Conservation (phyloP, 1,140 invertebrate species). For the Drosophila varians region DNA sequence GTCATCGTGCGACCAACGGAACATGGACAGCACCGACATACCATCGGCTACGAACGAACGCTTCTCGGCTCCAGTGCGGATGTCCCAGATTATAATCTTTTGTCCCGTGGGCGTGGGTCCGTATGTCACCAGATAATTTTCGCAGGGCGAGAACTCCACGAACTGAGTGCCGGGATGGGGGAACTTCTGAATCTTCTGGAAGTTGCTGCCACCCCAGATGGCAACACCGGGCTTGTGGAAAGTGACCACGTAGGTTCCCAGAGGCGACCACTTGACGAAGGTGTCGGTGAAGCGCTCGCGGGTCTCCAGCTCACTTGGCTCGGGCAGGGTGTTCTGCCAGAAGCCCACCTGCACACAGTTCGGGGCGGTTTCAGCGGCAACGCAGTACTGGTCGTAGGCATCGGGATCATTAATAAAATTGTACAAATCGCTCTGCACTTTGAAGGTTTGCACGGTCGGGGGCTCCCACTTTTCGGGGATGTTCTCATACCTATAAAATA, state of each 20-base stretch:
- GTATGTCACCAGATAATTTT: slow-evolving; percentile 98
- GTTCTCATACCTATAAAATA: slow-evolving; percentile 89
- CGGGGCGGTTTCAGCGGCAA: slow-evolving; percentile 91
- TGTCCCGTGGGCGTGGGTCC: slow-evolving; percentile 88
- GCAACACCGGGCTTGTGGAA: slow-evolving; percentile 98
- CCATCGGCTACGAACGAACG: slow-evolving; percentile 94
- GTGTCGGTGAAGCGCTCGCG: slow-evolving; percentile 90
- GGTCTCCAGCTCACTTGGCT: slow-evolving; percentile 92
- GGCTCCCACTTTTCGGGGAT: slow-evolving; percentile 97
- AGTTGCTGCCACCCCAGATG: slow-evolving; percentile 97
- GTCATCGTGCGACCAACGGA: slow-evolving; percentile 99
- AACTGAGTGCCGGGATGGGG: slow-evolving; percentile 95
- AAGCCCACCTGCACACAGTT: slow-evolving; percentile 91
- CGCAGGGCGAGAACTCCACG: slow-evolving; percentile 98
- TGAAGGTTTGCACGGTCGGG: slow-evolving; percentile 93
- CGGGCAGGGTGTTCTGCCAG: slow-evolving; percentile 95
- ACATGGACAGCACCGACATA: slow-evolving; percentile 93
- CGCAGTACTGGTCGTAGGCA: slow-evolving; percentile 97
- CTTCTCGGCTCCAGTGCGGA: slow-evolving; percentile 96
- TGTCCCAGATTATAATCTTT: slow-evolving; percentile 97
- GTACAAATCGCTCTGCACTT: slow-evolving; percentile 94
- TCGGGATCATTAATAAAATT: slow-evolving; percentile 96
- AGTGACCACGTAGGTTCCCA: slow-evolving; percentile 97
- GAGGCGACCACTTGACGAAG: slow-evolving; percentile 97
- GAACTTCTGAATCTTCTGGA: slow-evolving; percentile 96